phyloP scores from a whole-genome alignment of 2,797 vertebrate species.

The Gorsachius magnificus region DNA sequence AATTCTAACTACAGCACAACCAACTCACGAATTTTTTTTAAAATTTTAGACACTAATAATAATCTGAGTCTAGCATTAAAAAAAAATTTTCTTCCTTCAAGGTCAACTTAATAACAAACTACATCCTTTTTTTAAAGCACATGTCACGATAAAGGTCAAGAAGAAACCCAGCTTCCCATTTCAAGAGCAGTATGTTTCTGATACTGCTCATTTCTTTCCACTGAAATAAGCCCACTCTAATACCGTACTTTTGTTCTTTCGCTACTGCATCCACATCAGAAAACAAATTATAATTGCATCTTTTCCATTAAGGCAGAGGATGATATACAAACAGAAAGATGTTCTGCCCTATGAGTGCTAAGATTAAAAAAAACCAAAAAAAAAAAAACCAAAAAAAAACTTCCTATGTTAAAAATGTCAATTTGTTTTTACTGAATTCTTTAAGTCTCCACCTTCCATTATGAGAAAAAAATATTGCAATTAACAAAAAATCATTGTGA shows the following conservation, averaged over 20 bases:
- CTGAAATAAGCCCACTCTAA: not conserved
- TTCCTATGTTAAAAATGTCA: not conserved
- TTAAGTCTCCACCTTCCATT: not conserved
- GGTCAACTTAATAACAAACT: not conserved
- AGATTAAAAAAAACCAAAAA: not conserved
- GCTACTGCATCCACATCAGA: not conserved
- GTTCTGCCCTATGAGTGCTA: not conserved
- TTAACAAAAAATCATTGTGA: not conserved
- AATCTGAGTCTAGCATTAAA: not conserved
- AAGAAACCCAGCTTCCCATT: not conserved
- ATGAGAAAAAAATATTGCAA: not conserved
- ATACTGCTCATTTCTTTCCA: not conserved
- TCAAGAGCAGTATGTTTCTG: not conserved
- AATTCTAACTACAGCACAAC: not conserved
- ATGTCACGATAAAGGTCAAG: not conserved
- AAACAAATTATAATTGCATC: not conserved
- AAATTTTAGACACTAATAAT: not conserved
- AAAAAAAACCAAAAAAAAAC: not conserved
- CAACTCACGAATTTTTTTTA: not conserved
- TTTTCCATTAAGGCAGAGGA: not conserved
- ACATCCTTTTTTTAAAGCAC: not conserved
- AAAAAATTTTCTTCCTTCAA: not conserved
- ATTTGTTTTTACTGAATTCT: not conserved
- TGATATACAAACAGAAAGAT: not conserved
- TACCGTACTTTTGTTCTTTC: not conserved